Evolutionary conservation across 2,797 vertebrate species (phyloP).

Genomic region (Darevskia mixta): DNA sequence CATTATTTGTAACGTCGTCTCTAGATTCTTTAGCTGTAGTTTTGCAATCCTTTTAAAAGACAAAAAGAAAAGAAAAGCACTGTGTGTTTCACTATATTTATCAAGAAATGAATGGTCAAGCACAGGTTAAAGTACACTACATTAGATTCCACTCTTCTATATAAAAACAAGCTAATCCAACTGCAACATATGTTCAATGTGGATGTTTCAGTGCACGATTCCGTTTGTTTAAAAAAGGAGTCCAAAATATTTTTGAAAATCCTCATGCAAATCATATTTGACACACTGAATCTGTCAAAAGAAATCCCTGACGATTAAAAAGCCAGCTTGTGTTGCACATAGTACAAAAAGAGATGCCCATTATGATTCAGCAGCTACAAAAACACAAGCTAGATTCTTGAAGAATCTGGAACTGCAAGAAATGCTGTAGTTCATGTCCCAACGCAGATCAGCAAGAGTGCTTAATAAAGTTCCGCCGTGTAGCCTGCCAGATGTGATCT

Average conservation of each 20-base stretch:
- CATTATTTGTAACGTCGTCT: conserved; percentile 48
- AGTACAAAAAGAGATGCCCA: background rate
- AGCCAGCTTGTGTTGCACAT: background rate
- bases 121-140: background rate
- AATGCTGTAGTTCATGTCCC: background rate
- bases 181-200: background rate
- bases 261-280: background rate
- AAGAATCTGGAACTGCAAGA: background rate
- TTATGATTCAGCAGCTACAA: background rate
- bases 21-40: conserved; percentile 43
- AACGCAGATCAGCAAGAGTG: background rate
- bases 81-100: conserved; percentile 21
- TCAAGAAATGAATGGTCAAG: conserved; percentile 1
- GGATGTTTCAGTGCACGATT: background rate
- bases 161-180: background rate
- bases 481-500: background rate
- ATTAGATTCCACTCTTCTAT: background rate
- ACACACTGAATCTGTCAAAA: background rate
- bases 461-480: background rate
- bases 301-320: background rate
- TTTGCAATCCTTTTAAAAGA: conserved; percentile 56
- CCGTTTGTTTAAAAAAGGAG: background rate
- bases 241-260: background rate
- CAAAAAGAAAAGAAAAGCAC: background rate
- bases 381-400: background rate